A percentile compares a stretch with the other conserved stretches of the same genome.
phyloP scores from a whole-genome alignment of 2,888 invertebrate genomes.

The Cephus nigrinus region DNA sequence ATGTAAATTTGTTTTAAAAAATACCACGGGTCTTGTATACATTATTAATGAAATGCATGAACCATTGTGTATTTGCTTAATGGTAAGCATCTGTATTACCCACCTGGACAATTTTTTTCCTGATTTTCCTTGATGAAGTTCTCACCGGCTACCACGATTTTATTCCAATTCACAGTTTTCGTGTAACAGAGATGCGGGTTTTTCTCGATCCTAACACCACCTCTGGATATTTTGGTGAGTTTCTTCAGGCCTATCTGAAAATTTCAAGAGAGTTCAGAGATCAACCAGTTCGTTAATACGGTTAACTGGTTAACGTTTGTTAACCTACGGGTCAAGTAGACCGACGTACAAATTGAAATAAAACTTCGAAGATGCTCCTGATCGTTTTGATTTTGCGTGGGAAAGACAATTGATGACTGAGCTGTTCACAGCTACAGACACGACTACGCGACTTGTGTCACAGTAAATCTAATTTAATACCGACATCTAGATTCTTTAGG shows the following conservation, averaged over 20 bases:
- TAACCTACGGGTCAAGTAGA: constrained; percentile 48
- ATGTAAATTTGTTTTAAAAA: background rate
- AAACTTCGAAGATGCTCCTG: constrained; percentile 29
- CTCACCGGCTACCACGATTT: constrained; percentile 69
- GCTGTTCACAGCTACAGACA: background rate
- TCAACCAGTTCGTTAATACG: constrained; percentile 45
- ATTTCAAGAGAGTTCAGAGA: constrained; percentile 23
- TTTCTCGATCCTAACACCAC: constrained; percentile 82
- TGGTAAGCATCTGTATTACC: background rate
- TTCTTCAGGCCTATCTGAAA: constrained; percentile 79
- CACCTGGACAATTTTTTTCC: constrained; percentile 40
- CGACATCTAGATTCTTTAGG: background rate
- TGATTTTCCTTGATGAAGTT: constrained; percentile 55
- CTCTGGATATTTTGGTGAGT: constrained; percentile 80
- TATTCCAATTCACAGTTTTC: constrained; percentile 76
- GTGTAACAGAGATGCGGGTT: constrained; percentile 83
- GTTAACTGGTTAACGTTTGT: constrained; percentile 52
- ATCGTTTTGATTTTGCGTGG: constrained; percentile 45
- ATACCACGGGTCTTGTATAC: background rate
- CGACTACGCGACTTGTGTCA: background rate
- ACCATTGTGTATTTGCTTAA: background rate
- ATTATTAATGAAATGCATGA: background rate
- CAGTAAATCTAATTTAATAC: background rate
- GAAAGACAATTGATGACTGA: constrained; percentile 29
- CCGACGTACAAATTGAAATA: constrained; percentile 26